Conservation (phyloP, 2,113 vertebrate species). For the Hylia prasina region DNA sequence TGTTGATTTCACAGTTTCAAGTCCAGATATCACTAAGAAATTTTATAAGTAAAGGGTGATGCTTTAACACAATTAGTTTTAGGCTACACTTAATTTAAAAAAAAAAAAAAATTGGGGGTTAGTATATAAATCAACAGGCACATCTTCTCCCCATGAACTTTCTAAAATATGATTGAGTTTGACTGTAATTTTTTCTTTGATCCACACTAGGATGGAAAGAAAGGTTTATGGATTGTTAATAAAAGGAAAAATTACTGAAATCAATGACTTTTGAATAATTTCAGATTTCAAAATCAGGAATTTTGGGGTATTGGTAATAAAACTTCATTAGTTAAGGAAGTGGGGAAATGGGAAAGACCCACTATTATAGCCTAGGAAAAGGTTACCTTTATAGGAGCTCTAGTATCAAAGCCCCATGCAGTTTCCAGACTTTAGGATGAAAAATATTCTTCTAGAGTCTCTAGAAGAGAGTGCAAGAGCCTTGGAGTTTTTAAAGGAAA, state of each 20-base stretch:
- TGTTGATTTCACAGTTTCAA: not conserved
- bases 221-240: not conserved
- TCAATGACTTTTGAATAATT: not conserved
- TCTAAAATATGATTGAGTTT: not conserved
- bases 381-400: not conserved
- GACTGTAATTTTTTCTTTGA: not conserved
- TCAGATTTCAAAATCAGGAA: not conserved
- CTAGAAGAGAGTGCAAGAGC: not conserved
- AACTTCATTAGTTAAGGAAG: not conserved
- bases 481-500: not conserved
- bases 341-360: not conserved
- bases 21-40: not conserved
- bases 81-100: not conserved
- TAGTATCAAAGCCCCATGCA: not conserved
- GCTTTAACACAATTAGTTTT: not conserved
- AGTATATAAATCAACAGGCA: not conserved
- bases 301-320: not conserved
- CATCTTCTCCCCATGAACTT: not conserved
- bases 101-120: not conserved
- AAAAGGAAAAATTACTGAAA: not conserved
- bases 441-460: not conserved
- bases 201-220: not conserved
- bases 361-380: not conserved
- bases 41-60: not conserved
- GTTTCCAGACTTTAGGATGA: not conserved